Base-by-base conservation (phyloP, 2,888 invertebrate genomes). In the Hirudinaria manillensis region DNA sequence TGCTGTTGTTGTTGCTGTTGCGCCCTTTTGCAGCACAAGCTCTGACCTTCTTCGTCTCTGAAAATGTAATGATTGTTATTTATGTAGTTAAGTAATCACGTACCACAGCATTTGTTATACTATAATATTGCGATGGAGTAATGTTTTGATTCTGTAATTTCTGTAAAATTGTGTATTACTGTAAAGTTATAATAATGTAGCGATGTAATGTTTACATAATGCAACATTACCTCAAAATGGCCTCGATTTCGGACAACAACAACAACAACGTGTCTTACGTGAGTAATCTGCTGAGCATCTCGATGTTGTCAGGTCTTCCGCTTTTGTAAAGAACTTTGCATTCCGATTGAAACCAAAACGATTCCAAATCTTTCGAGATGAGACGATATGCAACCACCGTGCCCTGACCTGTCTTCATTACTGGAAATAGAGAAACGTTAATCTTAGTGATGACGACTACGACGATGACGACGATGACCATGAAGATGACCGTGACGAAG, bases 11-110 rank as follows among this genome's bases (percentile, higher is more conserved):
- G 72, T 72, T 72, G 72, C 19, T 24, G n/a, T 13, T 72, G 29
- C 21, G 36, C 38, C n/a, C 24, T 29, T 45, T 70, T 38, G 21
- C 24, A 45, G 19, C 45, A 27, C 19, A 70, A 45, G 10, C 19
- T 70, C n/a, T 70, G n/a, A 29, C 72, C 72, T 55, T 72, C 72
- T 7, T 72, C 72, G n/a, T 72, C 72, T 24, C 72, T 72, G 56
- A 38, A 68, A 32, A 10, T 16, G 2, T 4, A 34, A 27, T 7
- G 13, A 61, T 53, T 19, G 55, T n/a, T n/a, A n/a, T n/a, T n/a
- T n/a, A n/a, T n/a, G n/a, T n/a, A n/a, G n/a, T n/a, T n/a, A n/a
- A n/a, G n/a, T n/a, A n/a, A n/a, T n/a, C n/a, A n/a, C n/a, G n/a
- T n/a, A n/a, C n/a, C n/a, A n/a, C n/a, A n/a, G n/a, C n/a, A n/a